A percentile compares a stretch with the other conserved stretches of the same genome.
phyloP scores from a whole-genome alignment of 2,888 invertebrate species.

The Philaethria dido region DNA sequence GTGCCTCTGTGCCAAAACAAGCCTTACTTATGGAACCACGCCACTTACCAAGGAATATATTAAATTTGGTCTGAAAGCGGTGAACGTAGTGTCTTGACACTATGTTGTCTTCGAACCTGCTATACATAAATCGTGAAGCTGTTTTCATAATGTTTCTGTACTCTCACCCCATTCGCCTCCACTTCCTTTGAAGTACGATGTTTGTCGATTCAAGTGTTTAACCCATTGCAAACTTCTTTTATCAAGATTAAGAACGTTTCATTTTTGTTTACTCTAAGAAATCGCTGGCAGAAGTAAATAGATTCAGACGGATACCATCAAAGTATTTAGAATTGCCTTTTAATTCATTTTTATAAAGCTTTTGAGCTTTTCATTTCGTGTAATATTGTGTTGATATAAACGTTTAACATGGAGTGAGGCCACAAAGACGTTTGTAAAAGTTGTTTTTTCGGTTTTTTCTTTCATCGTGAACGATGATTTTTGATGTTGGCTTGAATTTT shows the following conservation, averaged over 20 bases:
- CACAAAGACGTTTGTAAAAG: constrained; percentile 22
- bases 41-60: too few species aligned
- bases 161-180: constrained; percentile 50
- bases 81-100: too few species aligned
- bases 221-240: constrained; percentile 50
- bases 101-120: too few species aligned
- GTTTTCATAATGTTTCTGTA: constrained; percentile 10
- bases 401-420: constrained; percentile 23
- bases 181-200: constrained; percentile 50
- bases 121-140: too few species aligned
- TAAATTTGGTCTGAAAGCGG: too few species aligned
- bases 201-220: constrained; percentile 52
- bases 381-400: constrained; percentile 32
- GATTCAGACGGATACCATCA: constrained; percentile 46
- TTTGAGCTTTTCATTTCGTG: constrained; percentile 33
- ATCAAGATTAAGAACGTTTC: constrained; percentile 49
- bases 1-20: too few species aligned
- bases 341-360: constrained; percentile 40
- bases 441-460: constrained; percentile 25
- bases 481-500: constrained; percentile 15
- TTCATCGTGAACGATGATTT: constrained; percentile 24
- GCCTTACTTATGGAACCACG: too few species aligned
- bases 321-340: constrained; percentile 43
- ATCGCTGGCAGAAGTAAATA: constrained; percentile 43
- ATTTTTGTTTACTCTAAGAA: constrained; percentile 48